Evolutionary conservation across 2,113 vertebrate species (phyloP).

Genomic region (Antennarius striatus): DNA sequence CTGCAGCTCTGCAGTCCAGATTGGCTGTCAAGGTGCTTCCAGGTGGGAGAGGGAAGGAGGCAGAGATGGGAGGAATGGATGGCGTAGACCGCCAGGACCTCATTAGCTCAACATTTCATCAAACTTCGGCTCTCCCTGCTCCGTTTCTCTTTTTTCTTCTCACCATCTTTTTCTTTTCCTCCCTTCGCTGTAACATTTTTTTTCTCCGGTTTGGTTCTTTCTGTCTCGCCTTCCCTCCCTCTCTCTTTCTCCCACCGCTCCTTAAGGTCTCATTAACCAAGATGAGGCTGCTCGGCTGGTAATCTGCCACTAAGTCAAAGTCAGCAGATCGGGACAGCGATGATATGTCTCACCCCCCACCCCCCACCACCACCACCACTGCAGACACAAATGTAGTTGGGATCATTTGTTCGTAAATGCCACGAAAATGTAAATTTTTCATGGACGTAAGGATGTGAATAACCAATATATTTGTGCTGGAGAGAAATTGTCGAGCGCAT

Average conservation of each 20-base stretch:
- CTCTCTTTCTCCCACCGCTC: constrained; percentile 9
- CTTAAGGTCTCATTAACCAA: constrained; percentile 60
- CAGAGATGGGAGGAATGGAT: constrained; percentile 20
- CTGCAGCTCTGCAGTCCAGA: constrained; percentile 47
- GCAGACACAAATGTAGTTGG: constrained; percentile 3
- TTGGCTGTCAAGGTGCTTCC: constrained; percentile 63
- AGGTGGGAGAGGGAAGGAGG: constrained; percentile 36
- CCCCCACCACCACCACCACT: background rate
- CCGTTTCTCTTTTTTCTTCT: constrained; percentile 28
- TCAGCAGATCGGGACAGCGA: constrained; percentile 54
- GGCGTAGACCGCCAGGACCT: constrained; percentile 67
- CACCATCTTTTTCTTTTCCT: constrained; percentile 8
- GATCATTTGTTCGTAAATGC: constrained; percentile 62
- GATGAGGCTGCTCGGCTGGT: constrained; percentile 38
- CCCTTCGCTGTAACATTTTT: constrained; percentile 5
- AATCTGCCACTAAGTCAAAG: constrained; percentile 62
- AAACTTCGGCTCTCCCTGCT: constrained; percentile 55
- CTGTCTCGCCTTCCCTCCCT: constrained; percentile 2
- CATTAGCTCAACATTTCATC: constrained; percentile 73
- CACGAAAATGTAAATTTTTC: constrained; percentile 52
- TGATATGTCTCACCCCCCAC: constrained; percentile 5
- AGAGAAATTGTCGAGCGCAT: constrained; percentile 51
- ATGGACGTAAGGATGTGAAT: constrained; percentile 46
- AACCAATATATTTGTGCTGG: constrained; percentile 33
- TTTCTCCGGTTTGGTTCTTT: background rate